Evolutionary conservation across 2,797 vertebrate genomes (phyloP).

Genomic region (Acipenser oxyrinchus): DNA sequence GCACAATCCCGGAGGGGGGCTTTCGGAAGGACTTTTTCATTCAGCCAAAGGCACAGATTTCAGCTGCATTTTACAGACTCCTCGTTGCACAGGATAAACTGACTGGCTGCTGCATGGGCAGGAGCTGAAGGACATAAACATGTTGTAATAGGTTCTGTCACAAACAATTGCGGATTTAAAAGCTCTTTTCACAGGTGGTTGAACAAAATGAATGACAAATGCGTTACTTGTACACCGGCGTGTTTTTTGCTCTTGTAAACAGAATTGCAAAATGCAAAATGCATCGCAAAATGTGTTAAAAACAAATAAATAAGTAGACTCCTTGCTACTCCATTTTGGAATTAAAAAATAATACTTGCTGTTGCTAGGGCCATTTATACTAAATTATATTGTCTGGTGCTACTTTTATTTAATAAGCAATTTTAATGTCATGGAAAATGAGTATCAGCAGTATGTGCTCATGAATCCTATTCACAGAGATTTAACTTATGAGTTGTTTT

Average conservation of each 20-base stretch:
- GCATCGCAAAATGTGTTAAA: slow-evolving; percentile 34
- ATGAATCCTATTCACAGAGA: no score
- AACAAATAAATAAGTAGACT: background rate
- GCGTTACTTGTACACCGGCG: slow-evolving; percentile 12
- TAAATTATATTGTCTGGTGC: no score
- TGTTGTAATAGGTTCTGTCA: slow-evolving; percentile 34
- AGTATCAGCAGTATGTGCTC: no score
- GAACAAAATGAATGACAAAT: slow-evolving; percentile 39
- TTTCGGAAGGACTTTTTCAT: slow-evolving; percentile 55
- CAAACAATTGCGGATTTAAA: slow-evolving; percentile 42
- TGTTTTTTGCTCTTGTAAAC: slow-evolving; percentile 25
- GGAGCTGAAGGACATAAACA: slow-evolving; percentile 38
- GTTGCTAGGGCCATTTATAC: no score
- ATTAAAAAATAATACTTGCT: no score
- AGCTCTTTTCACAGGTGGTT: slow-evolving; percentile 31
- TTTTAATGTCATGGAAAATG: background rate
- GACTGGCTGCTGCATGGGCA: slow-evolving; percentile 35
- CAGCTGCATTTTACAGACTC: slow-evolving; percentile 33
- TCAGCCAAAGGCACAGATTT: slow-evolving; percentile 42
- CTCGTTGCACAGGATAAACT: slow-evolving; percentile 26
- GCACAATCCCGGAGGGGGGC: slow-evolving; percentile 59
- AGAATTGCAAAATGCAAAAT: background rate
- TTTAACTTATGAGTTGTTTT: no score
- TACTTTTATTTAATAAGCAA: background rate
- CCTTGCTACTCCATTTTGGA: background rate